Base-by-base conservation (phyloP, 2,797 vertebrate genomes). In the Brotula barbata region DNA sequence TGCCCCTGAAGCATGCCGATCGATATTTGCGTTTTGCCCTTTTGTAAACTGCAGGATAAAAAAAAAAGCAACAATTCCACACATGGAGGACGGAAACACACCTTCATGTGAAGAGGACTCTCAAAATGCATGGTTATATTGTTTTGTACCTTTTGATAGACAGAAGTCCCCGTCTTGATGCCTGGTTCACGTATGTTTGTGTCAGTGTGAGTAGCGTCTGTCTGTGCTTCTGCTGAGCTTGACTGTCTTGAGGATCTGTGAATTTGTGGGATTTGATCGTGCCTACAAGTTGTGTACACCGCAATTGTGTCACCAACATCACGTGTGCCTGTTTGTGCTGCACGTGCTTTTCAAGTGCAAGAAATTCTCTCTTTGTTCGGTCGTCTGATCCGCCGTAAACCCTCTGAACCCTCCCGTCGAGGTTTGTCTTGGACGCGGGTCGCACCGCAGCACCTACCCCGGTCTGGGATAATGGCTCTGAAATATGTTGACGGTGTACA, bases 261-360 rank as follows among this genome's bases (percentile, higher is more conserved):
- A 89, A 85, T 65, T 28, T 82, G 74, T 83, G 83, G 52, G 54
- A 77, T 81, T 78, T 87, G 76, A 88, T 78, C 75, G 90, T 91
- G 86, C 88, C 89, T 91, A 85, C 71, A 80, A n/a, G 74, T 87
- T 80, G 66, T 73, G 64, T 49, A 25, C 73, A 68, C 74, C 76
- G 77, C 82, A 80, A 77, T 75, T 81, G 81, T 78, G 77, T 88
- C 82, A 80, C 76, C 76, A 37, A 83, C 80, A 78, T 90, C 83
- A 87, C 82, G 65, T 82, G 85, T 88, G 85, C 88, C 88, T 85
- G 85, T 84, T 81, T 83, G 85, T 86, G 85, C 79, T 85, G 83
- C 83, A 80, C 75, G 53, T 85, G 71, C 75, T 69, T 71, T 61
- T 72, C 63, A 15, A 79, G 77, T 80, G 71, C 73, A 78, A 85